phyloP scores from a whole-genome alignment of 2,113 vertebrate genomes.

The Sterna hirundo region DNA sequence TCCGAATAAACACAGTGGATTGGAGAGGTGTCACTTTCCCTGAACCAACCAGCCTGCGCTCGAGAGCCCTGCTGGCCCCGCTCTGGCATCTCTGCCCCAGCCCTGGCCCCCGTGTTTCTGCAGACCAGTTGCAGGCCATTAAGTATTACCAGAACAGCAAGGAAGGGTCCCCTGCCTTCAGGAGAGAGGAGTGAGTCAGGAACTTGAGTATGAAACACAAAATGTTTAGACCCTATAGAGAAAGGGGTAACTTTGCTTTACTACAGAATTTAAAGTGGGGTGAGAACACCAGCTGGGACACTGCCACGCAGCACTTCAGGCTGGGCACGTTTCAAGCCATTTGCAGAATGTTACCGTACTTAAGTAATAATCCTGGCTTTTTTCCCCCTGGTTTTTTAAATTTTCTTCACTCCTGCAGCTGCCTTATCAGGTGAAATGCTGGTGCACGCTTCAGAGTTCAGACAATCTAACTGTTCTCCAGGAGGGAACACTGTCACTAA shows the following conservation, averaged over 20 bases:
- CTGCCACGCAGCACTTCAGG: too few relatives aligned
- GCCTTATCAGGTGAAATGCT: background rate
- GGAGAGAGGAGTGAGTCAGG: background rate
- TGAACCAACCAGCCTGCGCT: background rate
- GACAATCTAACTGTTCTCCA: background rate
- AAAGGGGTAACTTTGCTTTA: background rate
- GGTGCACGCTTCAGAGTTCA: background rate
- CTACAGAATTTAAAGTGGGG: background rate
- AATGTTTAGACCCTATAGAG: fast-evolving
- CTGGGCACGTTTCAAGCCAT: fast-evolving
- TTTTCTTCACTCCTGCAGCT: background rate
- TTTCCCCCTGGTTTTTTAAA: fast-evolving
- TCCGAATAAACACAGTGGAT: fast-evolving
- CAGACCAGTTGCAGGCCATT: too few relatives aligned
- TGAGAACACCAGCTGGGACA: background rate
- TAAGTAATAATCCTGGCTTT: background rate
- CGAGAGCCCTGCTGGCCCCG: background rate
- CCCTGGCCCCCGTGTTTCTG: background rate
- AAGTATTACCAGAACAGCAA: background rate
- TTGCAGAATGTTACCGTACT: background rate
- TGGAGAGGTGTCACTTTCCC: background rate
- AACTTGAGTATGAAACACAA: fast-evolving
- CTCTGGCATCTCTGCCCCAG: fast-evolving
- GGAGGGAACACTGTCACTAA: fast-evolving
- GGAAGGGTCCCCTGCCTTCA: too few relatives aligned